phyloP scores from a whole-genome alignment of 2,113 vertebrate genomes.

The Campylomormyrus numenius region DNA sequence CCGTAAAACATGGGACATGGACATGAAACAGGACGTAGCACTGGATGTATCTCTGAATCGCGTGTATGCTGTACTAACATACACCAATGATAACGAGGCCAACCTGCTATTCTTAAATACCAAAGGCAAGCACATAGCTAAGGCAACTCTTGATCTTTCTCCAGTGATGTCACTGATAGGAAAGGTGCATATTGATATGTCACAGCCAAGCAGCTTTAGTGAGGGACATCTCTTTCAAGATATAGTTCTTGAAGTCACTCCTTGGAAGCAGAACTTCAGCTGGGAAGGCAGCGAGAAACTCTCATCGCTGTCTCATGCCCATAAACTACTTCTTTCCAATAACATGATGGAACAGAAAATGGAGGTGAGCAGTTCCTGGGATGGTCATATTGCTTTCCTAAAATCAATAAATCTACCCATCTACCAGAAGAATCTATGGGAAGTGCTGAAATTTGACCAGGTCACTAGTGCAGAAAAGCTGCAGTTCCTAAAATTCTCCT shows the following conservation, averaged over 20 bases:
- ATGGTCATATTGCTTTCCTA: slow-evolving; percentile 54
- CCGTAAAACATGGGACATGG: slow-evolving; percentile 59
- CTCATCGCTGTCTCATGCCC: slow-evolving; percentile 43
- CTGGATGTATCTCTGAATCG: slow-evolving; percentile 63
- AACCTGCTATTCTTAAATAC: slow-evolving; percentile 46
- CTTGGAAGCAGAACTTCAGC: slow-evolving; percentile 62
- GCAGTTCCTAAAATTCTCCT: slow-evolving; percentile 56
- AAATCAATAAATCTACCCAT: slow-evolving; percentile 50
- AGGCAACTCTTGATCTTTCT: slow-evolving; percentile 65
- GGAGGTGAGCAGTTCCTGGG: slow-evolving; percentile 51
- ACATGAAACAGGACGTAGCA: slow-evolving; percentile 68
- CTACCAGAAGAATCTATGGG: slow-evolving; percentile 61
- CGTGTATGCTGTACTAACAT: slow-evolving; percentile 67
- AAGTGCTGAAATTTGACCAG: slow-evolving; percentile 60
- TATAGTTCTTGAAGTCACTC: slow-evolving; percentile 51
- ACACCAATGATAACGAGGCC: slow-evolving; percentile 60
- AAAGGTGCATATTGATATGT: slow-evolving; percentile 61
- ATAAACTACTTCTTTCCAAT: slow-evolving; percentile 58
- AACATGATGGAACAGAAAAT: slow-evolving; percentile 47
- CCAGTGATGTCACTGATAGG: slow-evolving; percentile 54
- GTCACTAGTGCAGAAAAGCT: slow-evolving; percentile 47
- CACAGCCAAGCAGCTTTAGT: slow-evolving; percentile 63
- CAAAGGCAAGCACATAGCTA: slow-evolving; percentile 60
- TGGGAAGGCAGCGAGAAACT: slow-evolving; percentile 58
- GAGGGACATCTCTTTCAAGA: slow-evolving; percentile 58